Evolutionary conservation across 2,113 vertebrate genomes (phyloP).

Genomic region (Cyanistes caeruleus): DNA sequence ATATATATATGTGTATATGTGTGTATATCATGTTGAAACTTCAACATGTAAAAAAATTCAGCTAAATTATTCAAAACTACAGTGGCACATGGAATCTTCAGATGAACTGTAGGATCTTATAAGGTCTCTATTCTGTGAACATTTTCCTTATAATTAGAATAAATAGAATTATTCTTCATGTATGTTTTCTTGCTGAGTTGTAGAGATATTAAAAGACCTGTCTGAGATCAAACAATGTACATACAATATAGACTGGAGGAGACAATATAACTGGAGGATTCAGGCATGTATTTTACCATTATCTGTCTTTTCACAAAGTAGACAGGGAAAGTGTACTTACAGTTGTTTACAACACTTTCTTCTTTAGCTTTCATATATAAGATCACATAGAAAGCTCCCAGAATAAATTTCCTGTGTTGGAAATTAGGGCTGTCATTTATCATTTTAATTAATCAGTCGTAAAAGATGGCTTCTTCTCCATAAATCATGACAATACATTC

Average conservation of each 20-base stretch:
- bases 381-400: neutral
- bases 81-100: neutral
- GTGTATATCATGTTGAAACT: neutral
- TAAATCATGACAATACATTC: neutral
- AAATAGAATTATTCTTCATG: neutral
- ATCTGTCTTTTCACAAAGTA: neutral
- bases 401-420: neutral
- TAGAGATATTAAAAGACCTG: neutral
- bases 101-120: neutral
- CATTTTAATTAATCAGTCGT: neutral
- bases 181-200: neutral
- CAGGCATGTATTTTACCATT: neutral
- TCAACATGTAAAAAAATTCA: neutral
- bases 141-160: neutral
- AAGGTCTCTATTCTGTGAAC: neutral
- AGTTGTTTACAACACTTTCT: neutral
- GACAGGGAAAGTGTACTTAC: neutral
- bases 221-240: neutral
- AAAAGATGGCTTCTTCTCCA: neutral
- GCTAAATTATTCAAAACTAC: neutral
- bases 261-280: neutral
- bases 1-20: neutral
- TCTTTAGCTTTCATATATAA: neutral
- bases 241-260: neutral
- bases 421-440: neutral